A percentile compares a stretch with the other conserved stretches of the same genome.
These are phyloP conservation scores for Sclerodermus sp. DNA, from an alignment of 2,888 invertebrate species.

Conservation along the genomic window DNA sequence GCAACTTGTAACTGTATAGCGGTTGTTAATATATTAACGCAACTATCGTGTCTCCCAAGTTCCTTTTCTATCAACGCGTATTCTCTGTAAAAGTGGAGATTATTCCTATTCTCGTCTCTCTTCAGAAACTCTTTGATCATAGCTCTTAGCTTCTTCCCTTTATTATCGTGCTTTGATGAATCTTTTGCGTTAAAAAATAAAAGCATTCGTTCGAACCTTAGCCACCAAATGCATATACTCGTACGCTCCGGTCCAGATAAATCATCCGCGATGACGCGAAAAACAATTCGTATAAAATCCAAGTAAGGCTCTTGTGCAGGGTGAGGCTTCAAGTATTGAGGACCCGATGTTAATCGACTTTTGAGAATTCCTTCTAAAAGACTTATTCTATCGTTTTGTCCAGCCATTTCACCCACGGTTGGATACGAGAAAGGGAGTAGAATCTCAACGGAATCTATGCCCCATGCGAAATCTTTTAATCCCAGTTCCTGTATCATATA, in stretches of 20 bases:
- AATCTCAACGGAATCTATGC: constrained; percentile 43
- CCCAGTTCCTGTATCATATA: constrained; percentile 38
- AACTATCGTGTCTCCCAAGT: constrained; percentile 57
- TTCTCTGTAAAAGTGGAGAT: constrained; percentile 65
- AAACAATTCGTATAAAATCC: constrained; percentile 60
- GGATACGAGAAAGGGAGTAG: constrained; percentile 47
- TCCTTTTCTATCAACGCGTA: constrained; percentile 66
- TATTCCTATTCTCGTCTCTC: constrained; percentile 61
- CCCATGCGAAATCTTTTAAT: constrained; percentile 42
- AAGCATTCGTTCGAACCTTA: constrained; percentile 64
- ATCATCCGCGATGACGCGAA: constrained; percentile 61
- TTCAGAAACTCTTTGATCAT: constrained; percentile 64
- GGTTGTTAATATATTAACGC: constrained; percentile 61
- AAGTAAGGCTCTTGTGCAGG: constrained; percentile 67
- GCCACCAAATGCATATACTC: constrained; percentile 66
- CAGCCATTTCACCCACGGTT: constrained; percentile 38
- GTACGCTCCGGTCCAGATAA: constrained; percentile 58
- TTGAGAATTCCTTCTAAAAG: constrained; percentile 42
- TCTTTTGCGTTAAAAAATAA: constrained; percentile 59
- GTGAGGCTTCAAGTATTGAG: constrained; percentile 63
- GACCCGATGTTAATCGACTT: constrained; percentile 61
- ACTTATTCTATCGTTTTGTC: constrained; percentile 29
- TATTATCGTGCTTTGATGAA: constrained; percentile 51
- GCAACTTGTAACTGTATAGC: constrained; percentile 52
- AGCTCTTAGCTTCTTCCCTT: constrained; percentile 60